Evolutionary conservation across 2,888 invertebrate genomes (phyloP), one percentile per base, ranked within the genome.

Genomic region (Sinotaia quadrata): DNA sequence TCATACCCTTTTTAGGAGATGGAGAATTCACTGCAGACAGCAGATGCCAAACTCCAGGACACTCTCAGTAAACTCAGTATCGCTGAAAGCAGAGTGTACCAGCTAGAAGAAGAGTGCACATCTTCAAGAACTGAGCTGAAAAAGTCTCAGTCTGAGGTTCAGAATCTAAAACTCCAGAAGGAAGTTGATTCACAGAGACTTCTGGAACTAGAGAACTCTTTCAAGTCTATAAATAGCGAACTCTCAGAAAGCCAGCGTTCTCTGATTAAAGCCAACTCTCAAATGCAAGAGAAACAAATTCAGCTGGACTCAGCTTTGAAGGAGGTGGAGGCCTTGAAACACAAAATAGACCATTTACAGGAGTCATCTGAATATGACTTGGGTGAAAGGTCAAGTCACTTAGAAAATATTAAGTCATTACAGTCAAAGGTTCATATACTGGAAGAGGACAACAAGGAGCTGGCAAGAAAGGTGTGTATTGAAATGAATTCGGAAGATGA

Each of bases 391-490:
- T 47, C 79, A 27, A 80, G 81, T 60, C 81, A 82, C 65, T 29
- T 78, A 33, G 81, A 84, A 61, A 76, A 77, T 61, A 78, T 81
- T 0, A 61, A 71, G 31, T 73, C 77, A 0, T 41, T 79, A 57
- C 83, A 84, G 51, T 78, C 79, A 47, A 72, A 76, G 24, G 74
- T 81, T 4, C 75, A 75, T 47, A 78, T 81, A 57, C 72, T 84
- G 41, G 84, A 84, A 66, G 59, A 79, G 36, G 84, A 84, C 60
- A 83, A 84, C 56, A 77, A 80, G 44, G 83, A 84, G 56, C 63
- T 82, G 57, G 79, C 82, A 24, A 78, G 75, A 47, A 83, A 82
- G 79, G 84, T 84, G 52, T 58, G 69, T 47, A 7, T 47, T 8
- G 7, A 18, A 24, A 47, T 47, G 18, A n/a, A n/a, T n/a, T n/a